These are phyloP conservation scores for Zosterops lateralis DNA, from an alignment of 2,113 vertebrate species.

Conservation along the genomic window DNA sequence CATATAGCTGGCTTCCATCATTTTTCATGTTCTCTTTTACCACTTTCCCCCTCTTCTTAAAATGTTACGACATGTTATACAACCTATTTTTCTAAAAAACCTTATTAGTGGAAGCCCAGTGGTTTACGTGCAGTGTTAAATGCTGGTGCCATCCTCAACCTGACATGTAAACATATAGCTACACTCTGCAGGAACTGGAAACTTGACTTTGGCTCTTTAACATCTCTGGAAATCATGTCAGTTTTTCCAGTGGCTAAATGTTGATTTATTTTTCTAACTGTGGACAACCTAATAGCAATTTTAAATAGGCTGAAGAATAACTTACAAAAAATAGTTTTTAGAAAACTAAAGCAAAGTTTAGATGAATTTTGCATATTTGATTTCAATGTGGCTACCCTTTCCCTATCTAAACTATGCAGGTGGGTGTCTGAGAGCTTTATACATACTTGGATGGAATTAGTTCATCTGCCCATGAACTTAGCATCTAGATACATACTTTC, in stretches of 20 bases:
- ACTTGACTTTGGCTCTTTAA: neutral
- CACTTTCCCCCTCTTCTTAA: neutral
- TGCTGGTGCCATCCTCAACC: neutral
- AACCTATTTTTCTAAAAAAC: conserved; percentile 28
- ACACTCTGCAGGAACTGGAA: neutral
- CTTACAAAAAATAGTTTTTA: neutral
- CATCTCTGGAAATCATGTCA: neutral
- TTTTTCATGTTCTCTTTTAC: conserved; percentile 5
- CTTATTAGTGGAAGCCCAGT: neutral
- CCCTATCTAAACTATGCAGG: neutral
- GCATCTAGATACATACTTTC: neutral
- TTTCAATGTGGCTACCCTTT: neutral
- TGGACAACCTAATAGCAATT: neutral
- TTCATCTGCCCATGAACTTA: neutral
- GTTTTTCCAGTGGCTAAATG: neutral
- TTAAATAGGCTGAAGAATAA: neutral
- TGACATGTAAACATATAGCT: neutral
- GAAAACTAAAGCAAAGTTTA: neutral
- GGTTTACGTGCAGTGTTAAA: neutral
- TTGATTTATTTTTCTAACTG: neutral
- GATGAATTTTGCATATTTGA: neutral
- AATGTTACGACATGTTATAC: neutral
- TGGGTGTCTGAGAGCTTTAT: neutral
- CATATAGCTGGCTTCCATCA: conserved; percentile 49
- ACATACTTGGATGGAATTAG: neutral